Evolutionary conservation across 2,113 vertebrate genomes (phyloP), one percentile per base, ranked within the genome.

Genomic region (Mormyrus iriodes): DNA sequence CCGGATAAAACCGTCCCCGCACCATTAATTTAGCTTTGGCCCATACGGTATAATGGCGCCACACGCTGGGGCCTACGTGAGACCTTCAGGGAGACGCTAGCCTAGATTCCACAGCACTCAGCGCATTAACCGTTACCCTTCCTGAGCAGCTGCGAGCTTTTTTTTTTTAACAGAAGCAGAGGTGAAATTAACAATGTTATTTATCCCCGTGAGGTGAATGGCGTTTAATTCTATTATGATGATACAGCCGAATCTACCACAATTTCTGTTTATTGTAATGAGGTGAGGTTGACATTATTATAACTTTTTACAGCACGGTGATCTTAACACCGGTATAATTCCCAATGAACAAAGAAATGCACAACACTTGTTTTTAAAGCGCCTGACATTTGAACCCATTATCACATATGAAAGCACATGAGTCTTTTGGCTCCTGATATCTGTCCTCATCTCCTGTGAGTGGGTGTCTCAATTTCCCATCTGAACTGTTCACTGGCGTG

Each of bases 311-410:
- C 39, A 48, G 39, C 46, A 46, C 21, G 35, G 19, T 44, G 39
- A 48, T 84, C 39, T 84, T 85, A 48, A 49, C 48, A 51, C 24
- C 10, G 39, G n/a, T 85, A 48, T 85, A 85, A 85, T 24, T 48
- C 17, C 83, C 44, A 85, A 7, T 85, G 44, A 85, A 85, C 44
- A 85, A 85, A 85, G 83, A 85, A 49, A 85, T 24, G 24, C 19
- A 85, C 44, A n/a, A 27, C 83, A 49, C 46, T 85, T 79, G 73
- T 85, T 48, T 85, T 48, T 27, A 31, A 85, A 85, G 44, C n/a
- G 12, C 48, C 48, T 51, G 83, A 85, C 83, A 46, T 85, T 85
- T 85, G 48, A 85, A 49, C 83, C 83, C 46, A 85, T 85, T 85
- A 85, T 85, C n/a, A 10, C 24, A 31, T 51, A 85, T n/a, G 24